Evolutionary conservation across 2,888 invertebrate genomes (phyloP), one percentile per base, ranked within the genome.

Genomic region (Heliconius sara): DNA sequence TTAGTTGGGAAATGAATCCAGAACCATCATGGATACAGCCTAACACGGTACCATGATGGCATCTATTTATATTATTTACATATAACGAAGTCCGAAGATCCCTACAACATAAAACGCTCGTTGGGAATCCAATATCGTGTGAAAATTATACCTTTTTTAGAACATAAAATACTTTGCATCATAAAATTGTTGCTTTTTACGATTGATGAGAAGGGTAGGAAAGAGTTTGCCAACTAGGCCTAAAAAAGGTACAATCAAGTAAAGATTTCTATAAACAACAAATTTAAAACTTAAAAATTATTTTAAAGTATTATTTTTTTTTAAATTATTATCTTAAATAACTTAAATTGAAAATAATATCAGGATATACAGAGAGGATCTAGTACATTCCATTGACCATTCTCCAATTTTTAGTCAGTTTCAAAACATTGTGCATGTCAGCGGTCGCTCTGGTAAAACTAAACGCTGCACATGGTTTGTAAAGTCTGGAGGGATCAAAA

Each of bases 111-210:
- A 78, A 78, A 79, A 74, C 79, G 72, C 68, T 81, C 47, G 68
- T 76, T n/a, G 47, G 47, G 10, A 76, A 76, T 65, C 73, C 63
- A 67, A 76, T 76, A 79, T 81, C 34, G 19, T 67, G 39, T 47
- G 74, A 74, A 76, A 81, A 70, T 73, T 76, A 76, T 79, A 73
- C 63, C 71, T 67, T 72, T 76, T 79, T 81, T 73, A 70, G 66
- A 70, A 60, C 77, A 77, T 81, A 70, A 70, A 66, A 75, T 68
- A 81, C 77, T 73, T 67, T n/a, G 70, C 25, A 67, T 77, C 80
- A 47, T 77, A 81, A 78, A 78, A 77, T 34, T 34, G 63, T 66
- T 74, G 10, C 52, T n/a, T 75, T 83, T 81, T 81, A 83, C 71
- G 79, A 77, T 25, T 16, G 57, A 34, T 12, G 67, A 67, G 7